Base-by-base conservation (phyloP, 2,797 vertebrate species). In the Holocentrus rufus region DNA sequence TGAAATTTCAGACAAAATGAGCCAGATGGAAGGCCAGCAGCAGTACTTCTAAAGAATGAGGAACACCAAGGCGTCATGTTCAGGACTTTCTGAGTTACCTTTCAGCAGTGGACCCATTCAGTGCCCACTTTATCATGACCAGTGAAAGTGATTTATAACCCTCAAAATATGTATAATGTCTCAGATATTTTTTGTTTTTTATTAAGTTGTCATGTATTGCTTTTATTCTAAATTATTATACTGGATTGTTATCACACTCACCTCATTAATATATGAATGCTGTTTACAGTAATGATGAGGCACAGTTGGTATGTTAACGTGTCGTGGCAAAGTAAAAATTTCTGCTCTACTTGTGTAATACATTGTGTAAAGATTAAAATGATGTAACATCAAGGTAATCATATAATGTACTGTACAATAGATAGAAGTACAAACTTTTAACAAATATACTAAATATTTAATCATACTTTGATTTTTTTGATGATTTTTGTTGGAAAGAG, bases 1-100 rank as follows among this genome's bases (percentile, higher is more conserved):
- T 75, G 93, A 94, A 75, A 93, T 98, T 78, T 93, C 95, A 70
- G 88, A 92, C 85, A 96, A 95, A 91, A 67, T 98, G 77, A 90
- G 90, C 83, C 77, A 81, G 1, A 93, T 95, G 74, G 93, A 95
- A 87, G 82, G 83, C 50, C 86, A 94, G 71, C 82, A 92, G 82
- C 82, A 91, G 60, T 92, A 89, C 88, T 88, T 77, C 79, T 93
- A 83, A 69, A 34, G 57, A 65, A 42, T 9, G 42, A 34, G 57
- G 39, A 14, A 53, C 42, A 61, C 17, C 20, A 18, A 47, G 55
- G 53, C 39, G 34, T 63, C 56, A 57, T 30, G 25, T 31, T 66
- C 20, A 54, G 23, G 58, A 79, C 22, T 13, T 27, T 25, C 22
- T 74, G 2, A 75, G 7, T 74, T 59, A 46, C 27, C 9, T 54